A percentile compares a stretch with the other conserved stretches of the same genome.
Conservation (phyloP, 2,113 vertebrate species). For the Brienomyrus brachyistius region DNA sequence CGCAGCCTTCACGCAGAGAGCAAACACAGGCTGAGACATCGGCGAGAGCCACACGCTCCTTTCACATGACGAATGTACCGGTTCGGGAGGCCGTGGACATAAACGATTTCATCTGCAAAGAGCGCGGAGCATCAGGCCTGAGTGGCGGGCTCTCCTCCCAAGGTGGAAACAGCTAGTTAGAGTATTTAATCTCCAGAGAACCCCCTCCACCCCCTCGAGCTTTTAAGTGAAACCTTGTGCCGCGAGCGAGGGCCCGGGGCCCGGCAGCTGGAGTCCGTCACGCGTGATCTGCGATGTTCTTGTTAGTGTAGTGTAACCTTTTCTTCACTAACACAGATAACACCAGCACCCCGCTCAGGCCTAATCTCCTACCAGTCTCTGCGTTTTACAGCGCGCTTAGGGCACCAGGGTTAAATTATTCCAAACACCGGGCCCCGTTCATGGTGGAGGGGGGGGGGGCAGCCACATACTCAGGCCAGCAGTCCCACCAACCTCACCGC, state of each 20-base stretch:
- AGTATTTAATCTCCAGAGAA: constrained; percentile 55
- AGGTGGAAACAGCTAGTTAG: constrained; percentile 55
- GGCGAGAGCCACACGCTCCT: neutral
- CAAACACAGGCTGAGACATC: neutral
- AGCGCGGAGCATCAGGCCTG: constrained; percentile 14
- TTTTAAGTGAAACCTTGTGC: constrained; percentile 62
- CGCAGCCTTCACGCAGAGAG: neutral
- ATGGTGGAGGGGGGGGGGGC: constrained; percentile 53
- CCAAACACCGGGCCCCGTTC: constrained; percentile 69
- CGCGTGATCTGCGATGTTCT: constrained; percentile 70
- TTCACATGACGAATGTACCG: neutral
- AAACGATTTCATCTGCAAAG: constrained; percentile 56
- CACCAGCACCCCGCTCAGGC: constrained; percentile 86
- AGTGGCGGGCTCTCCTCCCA: constrained; percentile 46
- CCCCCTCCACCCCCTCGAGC: constrained; percentile 29
- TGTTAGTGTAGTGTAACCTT: constrained; percentile 92
- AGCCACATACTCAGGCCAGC: neutral
- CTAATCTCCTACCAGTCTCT: constrained; percentile 80
- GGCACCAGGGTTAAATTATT: constrained; percentile 71
- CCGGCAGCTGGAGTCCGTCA: constrained; percentile 86
- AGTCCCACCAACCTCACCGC: constrained; percentile 40
- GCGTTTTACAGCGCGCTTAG: constrained; percentile 60
- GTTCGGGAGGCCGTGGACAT: constrained; percentile 63
- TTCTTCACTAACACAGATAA: constrained; percentile 86
- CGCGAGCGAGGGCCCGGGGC: constrained; percentile 34